Evolutionary conservation across 2,888 invertebrate species (phyloP).

Genomic region (Sclerodermus sp.): DNA sequence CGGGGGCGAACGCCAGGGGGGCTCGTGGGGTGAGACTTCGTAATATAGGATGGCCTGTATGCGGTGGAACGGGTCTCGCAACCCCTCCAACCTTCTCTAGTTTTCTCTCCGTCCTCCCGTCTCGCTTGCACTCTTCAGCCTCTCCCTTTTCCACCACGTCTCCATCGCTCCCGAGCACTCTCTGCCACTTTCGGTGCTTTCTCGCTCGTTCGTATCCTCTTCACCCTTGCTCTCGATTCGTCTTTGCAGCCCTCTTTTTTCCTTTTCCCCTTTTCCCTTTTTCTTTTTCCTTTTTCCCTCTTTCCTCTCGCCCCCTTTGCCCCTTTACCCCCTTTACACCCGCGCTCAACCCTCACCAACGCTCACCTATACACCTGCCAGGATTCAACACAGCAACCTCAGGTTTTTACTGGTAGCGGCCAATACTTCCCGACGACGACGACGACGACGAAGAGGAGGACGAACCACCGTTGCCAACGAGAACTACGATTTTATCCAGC

Average conservation of each 20-base stretch:
- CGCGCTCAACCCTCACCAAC: conserved; percentile 23
- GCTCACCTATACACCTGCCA: conserved; percentile 17
- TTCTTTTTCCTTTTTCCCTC: conserved; percentile 11
- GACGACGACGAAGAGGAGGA: not conserved
- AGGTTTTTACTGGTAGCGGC: conserved; percentile 45
- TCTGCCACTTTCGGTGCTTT: conserved; percentile 15
- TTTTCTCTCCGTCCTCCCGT: conserved; percentile 18
- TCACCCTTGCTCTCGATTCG: conserved; percentile 7
- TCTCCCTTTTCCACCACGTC: conserved; percentile 2
- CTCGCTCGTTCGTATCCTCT: conserved; percentile 16
- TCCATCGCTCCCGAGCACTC: conserved; percentile 10
- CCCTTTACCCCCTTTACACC: conserved; percentile 16
- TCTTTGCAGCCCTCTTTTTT: conserved; percentile 6
- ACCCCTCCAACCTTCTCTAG: conserved; percentile 33
- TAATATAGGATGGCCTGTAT: conserved; percentile 52
- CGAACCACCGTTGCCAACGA: not conserved
- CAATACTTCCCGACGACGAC: conserved; percentile 27
- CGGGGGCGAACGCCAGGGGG: conserved; percentile 20
- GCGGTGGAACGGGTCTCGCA: conserved; percentile 50
- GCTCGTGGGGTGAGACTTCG: conserved; percentile 42
- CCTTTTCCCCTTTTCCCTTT: conserved; percentile 1
- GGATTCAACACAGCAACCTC: conserved; percentile 23
- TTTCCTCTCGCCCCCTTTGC: conserved; percentile 5
- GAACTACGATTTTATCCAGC: conserved; percentile 47
- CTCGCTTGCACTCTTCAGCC: conserved; percentile 3